Evolutionary conservation across 1,140 invertebrate species (phyloP), one percentile per base, ranked within the genome.

Genomic region (Drosophila pruinosa): DNA sequence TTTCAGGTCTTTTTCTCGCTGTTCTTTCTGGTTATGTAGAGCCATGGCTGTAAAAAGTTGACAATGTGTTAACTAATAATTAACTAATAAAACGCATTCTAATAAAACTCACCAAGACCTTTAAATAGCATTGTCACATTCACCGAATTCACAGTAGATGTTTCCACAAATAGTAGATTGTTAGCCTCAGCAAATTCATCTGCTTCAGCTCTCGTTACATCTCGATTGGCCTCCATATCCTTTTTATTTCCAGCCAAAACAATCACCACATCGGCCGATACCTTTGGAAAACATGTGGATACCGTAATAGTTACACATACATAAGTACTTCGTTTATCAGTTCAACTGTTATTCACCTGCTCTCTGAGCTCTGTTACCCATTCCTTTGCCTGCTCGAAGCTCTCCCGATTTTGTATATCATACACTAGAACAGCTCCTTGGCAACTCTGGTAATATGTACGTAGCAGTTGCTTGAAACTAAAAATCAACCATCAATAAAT

Each of bases 381-480:
- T 0, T 65, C 4, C 21, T 65, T 39, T 3, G 52, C 75, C 0
- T 47, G 12, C 2, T 47, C 21, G 10, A 48, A 83, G 24, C 57
- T 78, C 4, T 58, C n/a, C 0, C 62, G 57, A 34, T 71, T 15
- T 4, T 72, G 58, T 26, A 83, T 75, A 14, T 83, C 75, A 6
- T 72, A 83, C 0, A 78, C 79, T 22, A 83, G 10, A 3, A 83
- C 2, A 7, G 54, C 79, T 0, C 57, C 79, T 2, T 41, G 12
- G 26, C 43, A 58, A 26, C 21, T 21, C 0, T 12, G 45, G 12
- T 72, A 75, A 38, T 75, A 43, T 0, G 15, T 62, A 4, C 7
- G n/a, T 1, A 71, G 10, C 10, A 82, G 21, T 0, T 67, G 14
- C 34, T 10, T 59, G 10, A 74, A 81, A 8, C 78, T 81, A 17